Conservation (phyloP, 2,797 vertebrate genomes). For the Danio kyathit region DNA sequence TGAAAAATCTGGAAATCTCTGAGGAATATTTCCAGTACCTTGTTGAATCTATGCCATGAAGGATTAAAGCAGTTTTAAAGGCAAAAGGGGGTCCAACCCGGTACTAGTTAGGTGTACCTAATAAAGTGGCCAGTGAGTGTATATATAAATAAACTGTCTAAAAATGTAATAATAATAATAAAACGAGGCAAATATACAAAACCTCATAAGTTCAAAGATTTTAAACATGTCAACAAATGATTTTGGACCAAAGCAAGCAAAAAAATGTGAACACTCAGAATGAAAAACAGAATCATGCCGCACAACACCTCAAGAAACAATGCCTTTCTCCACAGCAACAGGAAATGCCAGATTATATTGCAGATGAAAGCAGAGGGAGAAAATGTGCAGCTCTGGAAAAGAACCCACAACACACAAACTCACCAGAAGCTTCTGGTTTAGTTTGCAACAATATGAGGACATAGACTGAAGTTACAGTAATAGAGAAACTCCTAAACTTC, state of each 20-base stretch:
- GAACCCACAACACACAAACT: background rate
- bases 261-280: background rate
- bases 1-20: too few species aligned
- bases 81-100: too few species aligned
- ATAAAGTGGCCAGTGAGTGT: too few species aligned
- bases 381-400: slow-evolving; percentile 44
- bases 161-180: background rate
- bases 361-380: slow-evolving; percentile 58
- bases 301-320: slow-evolving; percentile 75
- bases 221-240: background rate
- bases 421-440: background rate
- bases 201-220: background rate
- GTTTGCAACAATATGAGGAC: background rate
- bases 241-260: background rate
- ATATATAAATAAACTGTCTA: too few species aligned
- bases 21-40: too few species aligned
- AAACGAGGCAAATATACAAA: background rate
- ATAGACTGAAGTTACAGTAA: slow-evolving; percentile 1
- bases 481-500: background rate
- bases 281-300: slow-evolving; percentile 54
- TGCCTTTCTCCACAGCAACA: slow-evolving; percentile 76
- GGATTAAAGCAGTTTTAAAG: too few species aligned
- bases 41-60: too few species aligned
- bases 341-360: slow-evolving; percentile 81
- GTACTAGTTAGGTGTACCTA: too few species aligned